A percentile compares a stretch with the other conserved stretches of the same genome.
phyloP scores from a whole-genome alignment of 1,140 invertebrate genomes.

The Drosophila willistoni region DNA sequence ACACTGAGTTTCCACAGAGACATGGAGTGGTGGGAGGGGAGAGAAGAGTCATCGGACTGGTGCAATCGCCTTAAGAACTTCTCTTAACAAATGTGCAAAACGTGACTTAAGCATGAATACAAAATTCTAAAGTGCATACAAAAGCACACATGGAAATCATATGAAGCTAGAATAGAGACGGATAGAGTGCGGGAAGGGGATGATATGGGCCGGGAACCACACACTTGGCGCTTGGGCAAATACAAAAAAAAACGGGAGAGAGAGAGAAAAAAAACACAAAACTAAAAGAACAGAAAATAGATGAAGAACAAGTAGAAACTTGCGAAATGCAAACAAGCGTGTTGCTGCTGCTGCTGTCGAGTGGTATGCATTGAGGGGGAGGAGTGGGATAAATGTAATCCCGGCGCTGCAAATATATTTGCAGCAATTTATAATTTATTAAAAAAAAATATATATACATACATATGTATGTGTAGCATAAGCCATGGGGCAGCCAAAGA shows the following conservation, averaged over 20 bases:
- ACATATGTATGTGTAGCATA: slow-evolving; percentile 49
- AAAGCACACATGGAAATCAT: slow-evolving; percentile 58
- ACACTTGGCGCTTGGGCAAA: slow-evolving; percentile 61
- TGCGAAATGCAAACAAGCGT: slow-evolving; percentile 69
- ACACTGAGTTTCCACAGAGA: too few species aligned
- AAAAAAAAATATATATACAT: slow-evolving; percentile 46
- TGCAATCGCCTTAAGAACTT: slow-evolving; percentile 79
- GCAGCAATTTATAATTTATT: slow-evolving; percentile 81
- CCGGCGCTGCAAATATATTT: slow-evolving; percentile 78
- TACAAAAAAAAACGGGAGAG: not conserved
- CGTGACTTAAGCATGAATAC: slow-evolving; percentile 77
- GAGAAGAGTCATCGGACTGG: slow-evolving; percentile 12
- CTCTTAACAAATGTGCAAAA: slow-evolving; percentile 79
- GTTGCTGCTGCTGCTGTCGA: not conserved
- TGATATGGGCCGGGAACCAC: slow-evolving; percentile 33
- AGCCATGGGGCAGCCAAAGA: slow-evolving; percentile 65
- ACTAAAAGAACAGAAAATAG: slow-evolving; percentile 14
- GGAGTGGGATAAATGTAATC: slow-evolving; percentile 68
- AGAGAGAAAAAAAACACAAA: not conserved
- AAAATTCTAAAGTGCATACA: slow-evolving; percentile 72
- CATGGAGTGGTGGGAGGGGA: not conserved
- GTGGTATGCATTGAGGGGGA: slow-evolving; percentile 10
- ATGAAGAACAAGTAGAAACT: slow-evolving; percentile 40
- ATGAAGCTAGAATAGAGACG: not conserved
- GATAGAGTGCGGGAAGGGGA: not conserved